Evolutionary conservation across 1,140 invertebrate genomes (phyloP), one percentile per base, ranked within the genome.

Genomic region (Leptinotarsa undecemlineata): DNA sequence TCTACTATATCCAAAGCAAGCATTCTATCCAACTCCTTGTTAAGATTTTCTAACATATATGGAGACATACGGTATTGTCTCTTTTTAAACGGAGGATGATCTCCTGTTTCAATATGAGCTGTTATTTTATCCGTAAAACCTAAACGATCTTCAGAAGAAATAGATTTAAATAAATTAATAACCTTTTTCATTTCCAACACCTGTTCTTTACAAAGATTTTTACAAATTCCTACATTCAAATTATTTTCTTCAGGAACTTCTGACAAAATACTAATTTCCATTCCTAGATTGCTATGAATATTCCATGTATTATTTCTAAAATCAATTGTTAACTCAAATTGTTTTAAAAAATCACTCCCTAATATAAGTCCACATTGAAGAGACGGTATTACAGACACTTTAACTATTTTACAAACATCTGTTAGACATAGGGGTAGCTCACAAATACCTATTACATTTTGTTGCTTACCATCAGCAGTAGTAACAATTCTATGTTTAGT

Each of bases 121-220:
- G 48, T 57, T 57, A 57, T 57, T 57, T 57, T 57, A 57, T 57
- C 48, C 14, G 48, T 57, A 57, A 57, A 57, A 15, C 48, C 48
- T 57, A 57, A 57, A 14, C 48, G 48, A n/a, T 57, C 48, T 57
- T 57, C 48, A 57, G 3, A 57, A 57, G 48, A 57, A 57, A 57
- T 57, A n/a, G 48, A 57, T 57, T 57, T 14, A 15, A 57, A 57
- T 57, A 57, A 57, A 57, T 57, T 57, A n/a, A 57, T 57, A n/a
- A 57, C 48, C 48, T 57, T 57, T 57, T 57, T 57, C 48, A 57
- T 57, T 57, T 57, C 48, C n/a, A 15, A 15, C n/a, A 15, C 48
- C 4, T 57, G 48, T 57, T 57, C 3, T 57, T 57, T n/a, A 15
- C 14, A 17, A n/a, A 57, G 48, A 57, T 15, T 57, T 57, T 57